Evolutionary conservation across 2,797 vertebrate species (phyloP).

Genomic region (Schizothorax lantsangensis): DNA sequence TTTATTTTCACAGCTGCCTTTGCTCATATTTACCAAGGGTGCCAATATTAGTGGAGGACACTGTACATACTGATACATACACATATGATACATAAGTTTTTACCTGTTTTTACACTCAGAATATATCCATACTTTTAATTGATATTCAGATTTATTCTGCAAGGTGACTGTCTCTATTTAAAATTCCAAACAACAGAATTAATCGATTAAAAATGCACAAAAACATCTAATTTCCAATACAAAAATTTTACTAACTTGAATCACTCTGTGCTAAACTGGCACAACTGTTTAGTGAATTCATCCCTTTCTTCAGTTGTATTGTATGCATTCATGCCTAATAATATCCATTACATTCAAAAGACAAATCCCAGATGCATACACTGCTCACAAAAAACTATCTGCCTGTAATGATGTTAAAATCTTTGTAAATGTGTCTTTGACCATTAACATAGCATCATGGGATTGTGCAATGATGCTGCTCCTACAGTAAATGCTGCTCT

Average conservation of each 20-base stretch:
- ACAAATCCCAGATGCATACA: not conserved
- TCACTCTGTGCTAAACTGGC: not conserved
- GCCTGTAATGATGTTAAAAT: not conserved
- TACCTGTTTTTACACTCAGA: not conserved
- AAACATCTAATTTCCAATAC: not conserved
- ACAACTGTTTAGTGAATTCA: not conserved
- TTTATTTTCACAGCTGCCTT: too few species aligned
- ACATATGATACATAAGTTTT: not conserved
- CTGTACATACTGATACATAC: not conserved
- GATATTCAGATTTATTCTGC: not conserved
- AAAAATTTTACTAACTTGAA: not conserved
- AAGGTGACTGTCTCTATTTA: not conserved
- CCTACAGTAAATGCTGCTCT: constrained; percentile 6
- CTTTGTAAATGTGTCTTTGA: not conserved
- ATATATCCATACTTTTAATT: not conserved
- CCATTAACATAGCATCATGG: not conserved
- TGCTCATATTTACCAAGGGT: too few species aligned
- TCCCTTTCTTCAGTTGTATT: not conserved
- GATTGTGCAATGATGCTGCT: not conserved
- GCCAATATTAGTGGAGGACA: too few species aligned
- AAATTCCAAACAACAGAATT: not conserved
- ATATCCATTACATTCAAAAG: not conserved
- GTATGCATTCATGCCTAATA: not conserved
- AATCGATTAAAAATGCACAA: not conserved
- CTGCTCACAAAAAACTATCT: constrained; percentile 12